A percentile compares a stretch with the other conserved stretches of the same genome.
These are phyloP conservation scores for Anastatus disparis DNA, from an alignment of 1,140 invertebrate genomes.

Conservation along the genomic window DNA sequence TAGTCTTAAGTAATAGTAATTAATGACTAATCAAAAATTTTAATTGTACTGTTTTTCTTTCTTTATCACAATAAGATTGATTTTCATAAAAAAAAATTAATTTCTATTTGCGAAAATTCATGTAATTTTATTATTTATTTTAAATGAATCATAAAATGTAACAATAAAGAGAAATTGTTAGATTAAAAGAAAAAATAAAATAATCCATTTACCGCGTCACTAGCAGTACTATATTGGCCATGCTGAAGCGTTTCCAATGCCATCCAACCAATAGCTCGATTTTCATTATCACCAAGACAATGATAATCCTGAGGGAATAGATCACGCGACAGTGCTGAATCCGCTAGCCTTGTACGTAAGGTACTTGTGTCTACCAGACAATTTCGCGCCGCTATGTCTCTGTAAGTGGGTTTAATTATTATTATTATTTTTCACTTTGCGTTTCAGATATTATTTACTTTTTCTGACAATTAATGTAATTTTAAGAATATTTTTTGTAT, in stretches of 20 bases:
- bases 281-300: conserved; percentile 94
- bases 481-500: too few species aligned
- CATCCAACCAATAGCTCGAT: conserved; percentile 95
- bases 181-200: background rate
- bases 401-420: too few species aligned
- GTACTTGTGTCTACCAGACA: conserved; percentile 79
- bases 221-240: conserved; percentile 80
- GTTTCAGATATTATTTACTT: too few species aligned
- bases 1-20: too few species aligned
- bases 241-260: conserved; percentile 87
- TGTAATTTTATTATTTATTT: conserved; percentile 38
- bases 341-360: conserved; percentile 86
- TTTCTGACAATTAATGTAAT: too few species aligned
- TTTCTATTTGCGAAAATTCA: background rate
- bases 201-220: conserved; percentile 81
- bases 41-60: too few species aligned
- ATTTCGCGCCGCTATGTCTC: conserved; percentile 91
- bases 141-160: background rate
- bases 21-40: too few species aligned
- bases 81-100: too few species aligned
- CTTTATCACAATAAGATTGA: too few species aligned
- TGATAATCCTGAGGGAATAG: conserved; percentile 96
- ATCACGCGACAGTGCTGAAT: conserved; percentile 89
- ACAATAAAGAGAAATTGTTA: background rate
- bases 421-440: too few species aligned